Base-by-base conservation (phyloP, 2,888 invertebrate species). In the Criorhina ranunculi region DNA sequence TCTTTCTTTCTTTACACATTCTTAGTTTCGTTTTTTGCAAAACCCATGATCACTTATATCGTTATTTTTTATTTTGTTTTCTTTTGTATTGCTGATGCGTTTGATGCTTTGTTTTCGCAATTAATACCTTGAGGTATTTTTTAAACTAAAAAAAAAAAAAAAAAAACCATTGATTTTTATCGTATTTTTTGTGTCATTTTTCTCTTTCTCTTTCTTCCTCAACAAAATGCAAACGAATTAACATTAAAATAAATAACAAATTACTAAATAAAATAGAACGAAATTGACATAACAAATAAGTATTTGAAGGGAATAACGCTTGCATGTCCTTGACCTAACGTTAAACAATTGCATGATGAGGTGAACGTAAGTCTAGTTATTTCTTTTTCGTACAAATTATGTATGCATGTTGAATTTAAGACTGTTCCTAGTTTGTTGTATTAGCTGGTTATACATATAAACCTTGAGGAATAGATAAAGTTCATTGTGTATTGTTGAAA, bases 251-350 rank as follows among this genome's bases (percentile, higher is more conserved):
- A 51, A 73, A 12, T 9, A 44, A 62, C 12, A 62, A 35, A 49
- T 17, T 46, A 24, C 49, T 11, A 70, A 59, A 62, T 24, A 59
- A n/a, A 53, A 49, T 24, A 59, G 44, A 82, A 78, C 24, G 51
- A 81, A 57, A 72, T 77, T 57, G 59, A 77, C 12, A 35, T 70
- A 78, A 78, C 60, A 55, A 69, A 69, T 76, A 76, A 49, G 73
- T 78, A 78, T 73, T 73, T 83, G 37, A 75, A 73, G 69, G 83
- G 57, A 64, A 73, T 83, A 57, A 17, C 55, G 40, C 60, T 83
- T 75, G 83, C 83, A 83, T 79, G 79, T 51, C 31, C 67, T 79
- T 78, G 69, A 83, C 79, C 79, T 57, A 24, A 55, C 35, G 29
- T 73, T 67, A 31, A 64, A 35, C 35, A 67, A 49, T 62, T 75